phyloP scores from a whole-genome alignment of 2,888 invertebrate species.

The Zeuzera pyrina region DNA sequence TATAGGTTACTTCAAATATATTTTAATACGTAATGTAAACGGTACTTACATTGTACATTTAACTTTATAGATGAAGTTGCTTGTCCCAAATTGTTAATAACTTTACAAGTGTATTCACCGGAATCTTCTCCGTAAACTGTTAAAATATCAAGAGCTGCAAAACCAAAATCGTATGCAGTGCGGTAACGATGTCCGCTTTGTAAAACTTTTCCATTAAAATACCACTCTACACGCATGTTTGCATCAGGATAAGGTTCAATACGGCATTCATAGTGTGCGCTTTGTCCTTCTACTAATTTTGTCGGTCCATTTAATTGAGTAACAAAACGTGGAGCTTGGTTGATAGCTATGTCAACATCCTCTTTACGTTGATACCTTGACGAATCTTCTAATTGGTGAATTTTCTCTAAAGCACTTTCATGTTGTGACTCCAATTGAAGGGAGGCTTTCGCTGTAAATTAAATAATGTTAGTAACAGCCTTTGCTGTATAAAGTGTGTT shows the following conservation, averaged over 20 bases:
- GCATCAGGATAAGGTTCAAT: conserved; percentile 95
- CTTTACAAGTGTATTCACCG: conserved; percentile 91
- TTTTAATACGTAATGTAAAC: conserved; percentile 1
- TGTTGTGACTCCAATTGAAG: conserved; percentile 91
- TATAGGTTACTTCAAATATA: background rate
- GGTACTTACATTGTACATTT: conserved; percentile 85
- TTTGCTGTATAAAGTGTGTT: background rate
- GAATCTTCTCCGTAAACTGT: conserved; percentile 96
- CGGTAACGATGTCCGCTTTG: conserved; percentile 92
- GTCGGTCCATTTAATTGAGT: conserved; percentile 89
- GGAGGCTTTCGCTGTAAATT: conserved; percentile 82
- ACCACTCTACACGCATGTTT: conserved; percentile 92
- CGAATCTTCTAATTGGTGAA: conserved; percentile 88
- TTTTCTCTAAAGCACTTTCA: conserved; percentile 89
- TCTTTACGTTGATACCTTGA: conserved; percentile 85
- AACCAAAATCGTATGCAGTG: conserved; percentile 97
- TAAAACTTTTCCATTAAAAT: conserved; percentile 92
- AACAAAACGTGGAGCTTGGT: conserved; percentile 87
- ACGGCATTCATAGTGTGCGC: conserved; percentile 93
- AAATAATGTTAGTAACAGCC: too few relatives aligned
- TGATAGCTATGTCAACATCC: conserved; percentile 85
- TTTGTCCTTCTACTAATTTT: conserved; percentile 89
- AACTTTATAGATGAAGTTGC: conserved; percentile 86
- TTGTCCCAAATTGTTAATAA: conserved; percentile 88
- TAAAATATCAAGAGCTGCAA: conserved; percentile 95